Evolutionary conservation across 2,888 invertebrate genomes (phyloP).

Genomic region (Drosophila affinis): DNA sequence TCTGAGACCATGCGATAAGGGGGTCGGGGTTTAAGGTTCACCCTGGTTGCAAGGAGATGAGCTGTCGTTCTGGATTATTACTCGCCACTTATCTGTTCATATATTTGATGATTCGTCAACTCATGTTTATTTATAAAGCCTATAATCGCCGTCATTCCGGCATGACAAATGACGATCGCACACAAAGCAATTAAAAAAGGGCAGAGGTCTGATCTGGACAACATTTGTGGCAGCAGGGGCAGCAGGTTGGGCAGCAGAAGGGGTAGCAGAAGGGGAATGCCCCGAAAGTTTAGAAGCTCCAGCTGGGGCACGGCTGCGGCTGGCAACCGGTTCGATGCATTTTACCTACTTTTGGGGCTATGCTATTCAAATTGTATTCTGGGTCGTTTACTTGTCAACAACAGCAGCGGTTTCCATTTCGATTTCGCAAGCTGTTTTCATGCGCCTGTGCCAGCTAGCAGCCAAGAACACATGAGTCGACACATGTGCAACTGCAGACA

Average conservation of each 20-base stretch:
- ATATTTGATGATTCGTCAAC: not conserved
- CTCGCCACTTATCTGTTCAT: slow-evolving; percentile 5
- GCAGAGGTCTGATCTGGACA: slow-evolving; percentile 1
- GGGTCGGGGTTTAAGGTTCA: slow-evolving; percentile 1
- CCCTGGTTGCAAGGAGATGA: not conserved
- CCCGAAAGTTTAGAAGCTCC: not conserved
- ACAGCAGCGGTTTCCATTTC: slow-evolving; percentile 30
- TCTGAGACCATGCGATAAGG: slow-evolving; percentile 7
- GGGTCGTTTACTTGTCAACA: slow-evolving; percentile 22
- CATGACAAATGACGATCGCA: slow-evolving; percentile 23
- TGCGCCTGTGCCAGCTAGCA: not conserved
- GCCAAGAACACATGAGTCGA: slow-evolving; percentile 44
- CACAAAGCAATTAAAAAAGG: slow-evolving; percentile 30
- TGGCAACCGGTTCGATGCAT: slow-evolving; percentile 12
- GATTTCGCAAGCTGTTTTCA: slow-evolving; percentile 36
- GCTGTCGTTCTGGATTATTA: slow-evolving; percentile 28
- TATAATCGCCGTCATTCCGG: slow-evolving; percentile 34
- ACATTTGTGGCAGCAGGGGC: not conserved
- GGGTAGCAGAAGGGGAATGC: not conserved
- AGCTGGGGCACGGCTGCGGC: not conserved
- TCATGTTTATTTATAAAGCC: slow-evolving; percentile 40
- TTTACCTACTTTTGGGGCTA: slow-evolving; percentile 6
- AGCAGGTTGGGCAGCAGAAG: not conserved
- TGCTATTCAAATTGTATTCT: slow-evolving; percentile 10
- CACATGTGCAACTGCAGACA: slow-evolving; percentile 43